phyloP scores from a whole-genome alignment of 2,888 invertebrate genomes.

The Eremobia ochroleuca region DNA sequence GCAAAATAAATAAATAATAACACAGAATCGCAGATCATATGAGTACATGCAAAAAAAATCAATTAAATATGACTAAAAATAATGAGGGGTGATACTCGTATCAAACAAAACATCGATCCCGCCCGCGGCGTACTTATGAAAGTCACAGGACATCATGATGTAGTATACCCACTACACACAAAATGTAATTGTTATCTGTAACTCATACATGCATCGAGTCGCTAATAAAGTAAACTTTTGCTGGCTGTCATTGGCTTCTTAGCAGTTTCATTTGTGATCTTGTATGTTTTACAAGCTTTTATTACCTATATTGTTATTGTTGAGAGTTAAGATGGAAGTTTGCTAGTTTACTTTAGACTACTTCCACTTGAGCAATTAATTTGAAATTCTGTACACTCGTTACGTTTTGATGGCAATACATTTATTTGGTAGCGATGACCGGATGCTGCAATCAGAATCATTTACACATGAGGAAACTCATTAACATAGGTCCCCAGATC shows the following conservation, averaged over 20 bases:
- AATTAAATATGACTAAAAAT: not conserved
- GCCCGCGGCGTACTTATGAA: not conserved
- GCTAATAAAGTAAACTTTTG: not conserved
- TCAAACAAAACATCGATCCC: not conserved
- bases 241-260: not conserved
- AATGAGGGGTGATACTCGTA: not conserved
- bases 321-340: not conserved
- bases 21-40: no score
- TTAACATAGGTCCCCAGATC: not conserved
- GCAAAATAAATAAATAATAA: not conserved
- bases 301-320: not conserved
- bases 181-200: not conserved
- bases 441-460: not conserved
- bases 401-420: not conserved
- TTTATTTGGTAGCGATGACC: not conserved
- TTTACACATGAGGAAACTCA: not conserved
- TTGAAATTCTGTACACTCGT: not conserved
- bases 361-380: not conserved
- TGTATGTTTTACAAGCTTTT: slow-evolving; percentile 2
- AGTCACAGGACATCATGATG: slow-evolving; percentile 5
- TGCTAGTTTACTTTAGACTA: not conserved
- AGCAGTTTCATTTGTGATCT: not conserved
- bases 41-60: not conserved
- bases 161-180: not conserved
- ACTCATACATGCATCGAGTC: no score